Base-by-base conservation (phyloP, 1,140 invertebrate genomes). In the Ylistrum balloti region DNA sequence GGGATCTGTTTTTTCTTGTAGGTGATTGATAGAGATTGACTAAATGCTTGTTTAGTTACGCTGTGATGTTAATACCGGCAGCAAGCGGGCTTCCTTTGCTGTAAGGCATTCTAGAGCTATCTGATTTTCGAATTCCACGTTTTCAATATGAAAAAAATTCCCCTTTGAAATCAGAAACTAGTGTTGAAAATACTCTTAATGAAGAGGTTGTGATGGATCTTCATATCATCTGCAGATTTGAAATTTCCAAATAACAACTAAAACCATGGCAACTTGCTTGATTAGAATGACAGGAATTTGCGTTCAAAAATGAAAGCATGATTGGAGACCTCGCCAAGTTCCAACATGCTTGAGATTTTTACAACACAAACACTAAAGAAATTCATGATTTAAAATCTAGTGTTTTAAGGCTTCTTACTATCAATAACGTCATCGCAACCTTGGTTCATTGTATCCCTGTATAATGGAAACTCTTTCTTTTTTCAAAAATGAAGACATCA, bases 111-210 rank as follows among this genome's bases (percentile, higher is more conserved):
- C n/a, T 28, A 74, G 5, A 74, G 56, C 56, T 74, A 28, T 74
- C 13, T 28, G 56, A 74, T 74, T 74, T 74, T n/a, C 9, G 56
- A 74, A 74, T 74, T 74, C 56, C 56, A 11, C 56, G 17, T 28
- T 74, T n/a, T n/a, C 56, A 74, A 28, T 28, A 28, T n/a, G 22
- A n/a, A 17, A 28, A 74, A 74, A 74, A 74, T 74, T n/a, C n/a
- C n/a, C 56, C 28, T 74, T n/a, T 74, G 56, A 74, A 74, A 74
- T 74, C 56, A 28, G 56, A 74, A 74, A 74, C 56, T 74, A 28
- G 56, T 74, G 15, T 74, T n/a, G 3, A 74, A 74, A 28, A 74
- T 74, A 74, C 56, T 74, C 1, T 7, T 74, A 74, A 74, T n/a
- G 56, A 74, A 74, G 56, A 74, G 56, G 3, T 74, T 74, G 56